Evolutionary conservation across 1,140 invertebrate genomes (phyloP), one percentile per base, ranked within the genome.

Genomic region (Brachionus manjavacas): DNA sequence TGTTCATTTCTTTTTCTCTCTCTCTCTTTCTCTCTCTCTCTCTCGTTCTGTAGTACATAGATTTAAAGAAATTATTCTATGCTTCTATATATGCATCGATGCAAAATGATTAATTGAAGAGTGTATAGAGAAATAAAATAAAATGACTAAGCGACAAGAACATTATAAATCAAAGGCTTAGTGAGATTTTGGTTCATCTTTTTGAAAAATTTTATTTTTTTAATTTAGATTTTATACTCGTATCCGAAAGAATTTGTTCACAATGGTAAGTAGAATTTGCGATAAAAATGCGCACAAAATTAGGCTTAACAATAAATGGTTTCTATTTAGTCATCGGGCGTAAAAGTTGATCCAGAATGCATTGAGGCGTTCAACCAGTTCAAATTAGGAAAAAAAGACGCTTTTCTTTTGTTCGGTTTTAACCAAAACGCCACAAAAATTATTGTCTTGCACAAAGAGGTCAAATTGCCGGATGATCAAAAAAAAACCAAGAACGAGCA

Each of bases 371-470:
- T 78, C 39, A 46, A 84, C 35, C 35, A 79, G 20, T 66, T 84
- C 12, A 84, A 84, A 79, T 23, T 84, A 23, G 43, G 64, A 23
- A 84, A 84, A 46, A 84, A 79, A 43, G 64, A 64, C 35, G 49
- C 52, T 66, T 84, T 78, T 41, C 52, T 84, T n/a, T 28, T 79
- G 31, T 78, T 84, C 43, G 84, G 84, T 66, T 84, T 84, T 39
- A 78, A 41, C 16, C 16, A 49, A 12, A 72, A 84, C 28, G 43
- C 68, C 0, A 66, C 49, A 25, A 64, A 79, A 70, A 84, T 84
- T 7, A 55, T 84, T 78, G 72, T 84, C 12, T 12, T 66, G n/a
- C 46, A 79, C 52, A 72, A 66, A 25, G 52, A 78, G n/a, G 0
- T 1, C 0, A 84, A 68, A 41, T 41, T 72, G 39, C 55, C 79